Conservation (phyloP, 2,113 vertebrate species). For the Strix aluco region DNA sequence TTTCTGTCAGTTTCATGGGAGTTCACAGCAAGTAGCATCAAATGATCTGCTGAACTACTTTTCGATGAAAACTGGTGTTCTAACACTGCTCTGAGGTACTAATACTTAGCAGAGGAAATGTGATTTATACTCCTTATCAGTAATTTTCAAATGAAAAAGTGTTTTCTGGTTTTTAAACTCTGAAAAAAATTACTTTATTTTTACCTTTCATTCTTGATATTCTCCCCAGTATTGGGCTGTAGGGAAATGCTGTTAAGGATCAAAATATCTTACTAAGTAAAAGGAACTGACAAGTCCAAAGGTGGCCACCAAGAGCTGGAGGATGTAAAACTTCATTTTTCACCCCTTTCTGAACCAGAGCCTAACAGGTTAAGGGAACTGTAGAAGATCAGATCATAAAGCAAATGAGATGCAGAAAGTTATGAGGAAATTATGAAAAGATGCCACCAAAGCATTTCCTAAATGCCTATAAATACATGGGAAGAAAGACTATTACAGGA, state of each 20-base stretch:
- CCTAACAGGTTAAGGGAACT: neutral
- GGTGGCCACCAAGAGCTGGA: neutral
- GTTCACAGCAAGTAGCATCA: neutral
- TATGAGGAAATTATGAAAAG: neutral
- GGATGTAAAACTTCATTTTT: neutral
- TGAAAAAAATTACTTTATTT: neutral
- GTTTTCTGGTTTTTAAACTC: neutral
- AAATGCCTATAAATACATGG: neutral
- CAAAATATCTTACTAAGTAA: neutral
- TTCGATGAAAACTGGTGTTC: neutral
- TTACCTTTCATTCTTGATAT: neutral
- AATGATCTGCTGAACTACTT: neutral
- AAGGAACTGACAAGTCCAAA: neutral
- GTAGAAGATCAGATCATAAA: neutral
- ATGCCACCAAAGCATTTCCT: neutral
- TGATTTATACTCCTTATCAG: neutral
- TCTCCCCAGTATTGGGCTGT: neutral
- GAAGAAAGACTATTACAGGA: neutral
- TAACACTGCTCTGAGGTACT: neutral
- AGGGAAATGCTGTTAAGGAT: neutral
- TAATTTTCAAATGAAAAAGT: neutral
- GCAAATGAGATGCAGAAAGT: neutral
- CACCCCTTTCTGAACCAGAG: neutral
- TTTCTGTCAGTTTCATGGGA: neutral
- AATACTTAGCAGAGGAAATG: neutral